Evolutionary conservation across 2,888 invertebrate genomes (phyloP).

Genomic region (Meiosimyza platycephala): DNA sequence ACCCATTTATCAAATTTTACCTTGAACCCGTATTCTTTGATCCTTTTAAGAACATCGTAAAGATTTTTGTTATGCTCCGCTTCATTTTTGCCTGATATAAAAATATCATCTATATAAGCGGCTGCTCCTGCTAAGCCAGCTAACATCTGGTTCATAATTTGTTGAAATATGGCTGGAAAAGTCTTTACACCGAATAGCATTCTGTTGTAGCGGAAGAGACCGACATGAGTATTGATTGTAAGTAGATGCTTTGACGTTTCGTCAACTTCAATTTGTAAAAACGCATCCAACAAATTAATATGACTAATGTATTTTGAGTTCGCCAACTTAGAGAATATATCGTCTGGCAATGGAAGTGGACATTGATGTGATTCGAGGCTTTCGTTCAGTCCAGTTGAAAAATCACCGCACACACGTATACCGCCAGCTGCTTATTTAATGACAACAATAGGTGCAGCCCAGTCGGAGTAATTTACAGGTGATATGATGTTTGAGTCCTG

Average conservation of each 20-base stretch:
- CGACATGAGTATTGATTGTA: slow-evolving; percentile 37
- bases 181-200: slow-evolving; percentile 41
- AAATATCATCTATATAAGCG: slow-evolving; percentile 41
- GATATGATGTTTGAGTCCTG: slow-evolving; percentile 42
- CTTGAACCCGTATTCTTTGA: slow-evolving; percentile 40
- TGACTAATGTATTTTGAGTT: slow-evolving; percentile 37
- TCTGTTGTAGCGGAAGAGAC: slow-evolving; percentile 33
- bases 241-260: slow-evolving; percentile 39
- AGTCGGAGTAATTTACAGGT: slow-evolving; percentile 39
- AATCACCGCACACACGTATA: slow-evolving; percentile 45
- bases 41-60: slow-evolving; percentile 27
- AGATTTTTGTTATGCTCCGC: slow-evolving; percentile 35
- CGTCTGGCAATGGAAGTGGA: slow-evolving; percentile 42
- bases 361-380: slow-evolving; percentile 42
- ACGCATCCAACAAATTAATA: slow-evolving; percentile 43
- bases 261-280: slow-evolving; percentile 44
- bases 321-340: slow-evolving; percentile 41
- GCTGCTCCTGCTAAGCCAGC: slow-evolving; percentile 33
- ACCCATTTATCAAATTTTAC: slow-evolving; percentile 42
- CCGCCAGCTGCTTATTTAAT: slow-evolving; percentile 42
- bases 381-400: slow-evolving; percentile 45
- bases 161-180: slow-evolving; percentile 43
- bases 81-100: slow-evolving; percentile 37
- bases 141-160: slow-evolving; percentile 44
- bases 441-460: slow-evolving; percentile 47